Evolutionary conservation across 2,113 vertebrate genomes (phyloP), one percentile per base, ranked within the genome.

Genomic region (Butorides virescens): DNA sequence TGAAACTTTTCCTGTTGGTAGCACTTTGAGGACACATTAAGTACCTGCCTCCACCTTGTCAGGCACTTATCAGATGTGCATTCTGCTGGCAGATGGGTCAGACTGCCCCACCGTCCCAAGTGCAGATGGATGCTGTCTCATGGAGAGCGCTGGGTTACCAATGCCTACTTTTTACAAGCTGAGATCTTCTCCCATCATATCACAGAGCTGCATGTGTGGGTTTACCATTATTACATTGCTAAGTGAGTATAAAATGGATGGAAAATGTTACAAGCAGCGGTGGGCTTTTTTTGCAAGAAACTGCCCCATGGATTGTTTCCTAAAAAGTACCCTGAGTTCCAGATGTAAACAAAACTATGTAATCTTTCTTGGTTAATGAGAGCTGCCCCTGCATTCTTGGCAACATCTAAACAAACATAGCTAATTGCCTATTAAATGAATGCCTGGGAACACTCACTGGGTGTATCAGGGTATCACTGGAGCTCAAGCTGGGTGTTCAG

Each of bases 141-240:
- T 9, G 18, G n/a, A 72, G 15, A 39, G 4, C 10, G 0, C 0
- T 67, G 36, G 21, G 9, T 67, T 74, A 37, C 25, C 12, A 62
- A 9, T 62, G 72, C 61, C 39, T 86, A 7, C 22, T 46, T 18
- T 29, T 58, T 44, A 71, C 32, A 55, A 50, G 39, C 49, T 82
- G 62, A 86, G 23, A 15, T 37, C 20, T 80, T 72, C 26, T 81
- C 21, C 25, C 56, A 5, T 27, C 22, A 7, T 17, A 42, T 77
- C 72, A 80, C 11, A 26, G 37, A 70, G 23, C 29, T 74, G 10
- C 19, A 29, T 15, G 7, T 27, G 25, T 7, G 8, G 7, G 21
- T 55, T 92, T 77, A 59, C 26, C 25, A 10, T 29, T 11, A 59
- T 6, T 63, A 34, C 14, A 11, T 70, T 75, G 29, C 29, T 59